Evolutionary conservation across 1,140 invertebrate genomes (phyloP), one percentile per base, ranked within the genome.

Genomic region (Brachionus paranguensis): DNA sequence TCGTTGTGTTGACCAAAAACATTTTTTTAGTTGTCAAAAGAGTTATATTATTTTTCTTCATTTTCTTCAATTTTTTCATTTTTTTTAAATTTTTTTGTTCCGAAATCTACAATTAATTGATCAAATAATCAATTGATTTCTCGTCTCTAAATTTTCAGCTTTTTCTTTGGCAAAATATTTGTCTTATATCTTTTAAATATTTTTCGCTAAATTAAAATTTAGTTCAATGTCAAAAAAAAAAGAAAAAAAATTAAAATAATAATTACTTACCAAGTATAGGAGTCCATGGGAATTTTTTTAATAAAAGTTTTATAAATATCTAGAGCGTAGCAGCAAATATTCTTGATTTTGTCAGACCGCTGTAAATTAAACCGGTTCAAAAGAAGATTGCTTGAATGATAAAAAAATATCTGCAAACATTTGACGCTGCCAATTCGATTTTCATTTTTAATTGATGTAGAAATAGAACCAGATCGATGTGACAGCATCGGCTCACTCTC

Each of bases 381-480:
- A 0, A 81, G n/a, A 24, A 81, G 33, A 68, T 64, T 81, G 10
- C 14, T 43, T 3, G 78, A 91, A 86, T 89, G 91, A 85, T 70
- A 93, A 91, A 90, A 98, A 98, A 60, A 98, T 95, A 90, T 97
- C 96, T 8, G 95, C 94, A 2, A 96, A 94, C 91, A 97, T 95
- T 60, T 95, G 96, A 87, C 98, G 94, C 88, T 98, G 98, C 37
- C 81, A 74, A 79, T 83, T 72, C 68, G 14, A 41, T 55, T 33
- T 84, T 76, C 33, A 55, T 53, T 84, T 84, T 60, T 65, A 79
- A 27, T 65, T 20, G 11, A 24, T 37, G 17, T 12, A 84, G 53
- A 47, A 84, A 24, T 45, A 43, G 70, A 78, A 20, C 6, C n/a
- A 7, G 45, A 76, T 17, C 65, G 20, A 10, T 33, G 65, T 6